Evolutionary conservation across 2,113 vertebrate genomes (phyloP).

Genomic region (Chunga burmeisteri): DNA sequence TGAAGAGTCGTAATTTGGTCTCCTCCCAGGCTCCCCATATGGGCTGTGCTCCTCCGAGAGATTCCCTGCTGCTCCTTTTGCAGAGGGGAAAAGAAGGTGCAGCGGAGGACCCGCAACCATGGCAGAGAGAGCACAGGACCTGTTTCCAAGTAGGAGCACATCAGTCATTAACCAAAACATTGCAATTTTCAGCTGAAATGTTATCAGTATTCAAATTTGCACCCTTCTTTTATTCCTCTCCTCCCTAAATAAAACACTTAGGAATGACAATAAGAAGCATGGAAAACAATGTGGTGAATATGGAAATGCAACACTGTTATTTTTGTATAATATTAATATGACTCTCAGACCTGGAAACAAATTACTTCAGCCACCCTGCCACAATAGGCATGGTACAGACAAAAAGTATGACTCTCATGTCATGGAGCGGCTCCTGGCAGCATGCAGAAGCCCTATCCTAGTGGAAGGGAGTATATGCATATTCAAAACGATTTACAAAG

Average conservation of each 20-base stretch:
- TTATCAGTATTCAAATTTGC: background rate
- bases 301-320: background rate
- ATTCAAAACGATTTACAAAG: background rate
- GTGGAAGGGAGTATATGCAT: background rate
- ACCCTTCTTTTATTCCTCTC: background rate
- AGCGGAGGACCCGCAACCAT: background rate
- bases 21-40: accelerated
- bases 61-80: background rate
- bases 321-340: background rate
- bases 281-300: background rate
- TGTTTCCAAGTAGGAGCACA: background rate
- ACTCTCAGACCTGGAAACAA: background rate
- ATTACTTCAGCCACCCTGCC: background rate
- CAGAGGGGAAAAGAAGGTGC: background rate
- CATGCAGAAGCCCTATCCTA: background rate
- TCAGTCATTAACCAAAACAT: background rate
- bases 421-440: background rate
- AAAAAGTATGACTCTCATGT: background rate
- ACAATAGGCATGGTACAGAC: background rate
- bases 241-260: background rate
- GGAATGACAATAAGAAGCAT: background rate
- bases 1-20: background rate
- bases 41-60: background rate
- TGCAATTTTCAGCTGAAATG: background rate
- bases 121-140: background rate